Base-by-base conservation (phyloP, 2,113 vertebrate genomes). In the Toxotes chatareus region DNA sequence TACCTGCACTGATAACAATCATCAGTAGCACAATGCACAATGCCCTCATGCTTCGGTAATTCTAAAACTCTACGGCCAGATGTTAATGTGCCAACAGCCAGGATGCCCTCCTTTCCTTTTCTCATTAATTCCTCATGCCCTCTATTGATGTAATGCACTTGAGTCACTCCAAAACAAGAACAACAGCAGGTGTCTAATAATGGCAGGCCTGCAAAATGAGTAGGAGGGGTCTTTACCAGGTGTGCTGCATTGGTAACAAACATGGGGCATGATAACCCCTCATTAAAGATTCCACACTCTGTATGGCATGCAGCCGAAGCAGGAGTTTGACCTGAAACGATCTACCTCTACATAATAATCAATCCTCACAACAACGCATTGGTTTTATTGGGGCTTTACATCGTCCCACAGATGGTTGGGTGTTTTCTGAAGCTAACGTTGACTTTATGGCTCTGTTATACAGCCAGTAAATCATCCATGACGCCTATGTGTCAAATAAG, bases 211-310 rank as follows among this genome's bases (percentile, higher is more conserved):
- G 57, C 83, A 23, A 68, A 82, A 80, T 27, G 62, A 73, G 76
- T 76, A 17, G 91, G 90, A 81, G 89, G 60, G 17, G 70, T 66
- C 62, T 76, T 17, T 79, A 91, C 95, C 95, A 95, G 95, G 94
- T 96, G 95, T 94, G 87, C 92, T 60, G 51, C 70, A 19, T 85
- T 61, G 72, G 87, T 83, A 89, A 91, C 74, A 86, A 90, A 89
- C 67, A 73, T 14, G 31, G 60, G 60, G 73, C 82, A 76, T 73
- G 89, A 93, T 93, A 95, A 94, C 94, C 93, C 40, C 79, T 95
- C 87, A 96, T 96, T 95, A 95, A 92, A 93, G 79, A 91, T 95
- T 92, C 88, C 86, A 81, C 89, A 86, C 76, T 67, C 62, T 64
- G 23, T 70, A 79, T 27, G 74, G 83, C 92, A 93, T 87, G 79